Conservation (phyloP, 2,113 vertebrate species). For the Ochotona curzoniae region DNA sequence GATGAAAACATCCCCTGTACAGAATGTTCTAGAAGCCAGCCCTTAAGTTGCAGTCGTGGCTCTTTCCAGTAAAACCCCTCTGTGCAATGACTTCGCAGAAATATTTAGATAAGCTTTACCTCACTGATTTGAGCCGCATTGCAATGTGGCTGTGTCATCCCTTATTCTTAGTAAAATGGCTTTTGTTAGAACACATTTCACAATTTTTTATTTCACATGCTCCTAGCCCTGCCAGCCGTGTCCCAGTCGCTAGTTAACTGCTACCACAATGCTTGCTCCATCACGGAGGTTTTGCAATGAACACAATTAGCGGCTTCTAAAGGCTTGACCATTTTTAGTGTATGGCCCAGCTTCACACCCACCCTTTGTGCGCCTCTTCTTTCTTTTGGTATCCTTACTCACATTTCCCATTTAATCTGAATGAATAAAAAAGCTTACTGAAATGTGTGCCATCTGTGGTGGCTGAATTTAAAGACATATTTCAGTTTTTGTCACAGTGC, state of each 20-base stretch:
- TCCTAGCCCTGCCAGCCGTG: neutral
- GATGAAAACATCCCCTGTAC: neutral
- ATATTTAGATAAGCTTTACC: conserved; percentile 57
- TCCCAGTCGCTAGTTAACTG: neutral
- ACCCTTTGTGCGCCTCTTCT: neutral
- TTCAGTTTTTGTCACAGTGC: conserved; percentile 20
- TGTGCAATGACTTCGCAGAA: conserved; percentile 42
- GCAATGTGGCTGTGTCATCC: conserved; percentile 3
- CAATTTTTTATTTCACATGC: conserved; percentile 57
- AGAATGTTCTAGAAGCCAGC: neutral
- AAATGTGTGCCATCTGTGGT: neutral
- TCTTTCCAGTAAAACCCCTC: conserved; percentile 13
- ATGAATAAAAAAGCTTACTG: neutral
- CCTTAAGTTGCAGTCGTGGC: neutral
- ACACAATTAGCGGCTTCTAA: neutral
- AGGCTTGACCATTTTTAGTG: neutral
- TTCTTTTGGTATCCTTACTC: neutral
- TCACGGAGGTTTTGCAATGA: conserved; percentile 14
- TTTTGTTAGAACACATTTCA: conserved; percentile 66
- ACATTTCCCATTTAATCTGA: neutral
- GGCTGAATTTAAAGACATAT: neutral
- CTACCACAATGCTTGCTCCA: conserved; percentile 52
- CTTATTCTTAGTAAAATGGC: conserved; percentile 57
- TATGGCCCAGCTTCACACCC: neutral
- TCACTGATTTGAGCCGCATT: neutral